Evolutionary conservation across 2,888 invertebrate species (phyloP).

Genomic region (Asteroscopus sphinx): DNA sequence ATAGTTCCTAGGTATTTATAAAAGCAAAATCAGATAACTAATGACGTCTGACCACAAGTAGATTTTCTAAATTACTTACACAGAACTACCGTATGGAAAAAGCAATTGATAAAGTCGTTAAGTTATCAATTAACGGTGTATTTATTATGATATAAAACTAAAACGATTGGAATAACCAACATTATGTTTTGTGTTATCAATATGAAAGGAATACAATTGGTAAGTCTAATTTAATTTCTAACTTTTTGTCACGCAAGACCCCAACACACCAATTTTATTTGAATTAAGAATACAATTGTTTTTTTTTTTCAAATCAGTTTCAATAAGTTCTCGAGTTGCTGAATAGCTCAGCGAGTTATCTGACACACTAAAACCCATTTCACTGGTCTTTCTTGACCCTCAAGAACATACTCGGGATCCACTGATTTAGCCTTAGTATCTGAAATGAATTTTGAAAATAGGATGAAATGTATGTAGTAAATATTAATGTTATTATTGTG

Average conservation of each 20-base stretch:
- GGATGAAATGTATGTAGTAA: too few species aligned
- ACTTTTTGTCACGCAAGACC: neutral
- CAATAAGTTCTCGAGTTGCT: too few species aligned
- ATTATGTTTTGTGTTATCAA: constrained; percentile 37
- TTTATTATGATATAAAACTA: constrained; percentile 41
- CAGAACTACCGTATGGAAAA: constrained; percentile 23
- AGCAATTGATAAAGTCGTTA: constrained; percentile 44
- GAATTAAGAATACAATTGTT: too few species aligned
- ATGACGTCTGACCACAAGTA: constrained; percentile 41
- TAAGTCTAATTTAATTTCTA: constrained; percentile 24
- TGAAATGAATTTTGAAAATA: too few species aligned
- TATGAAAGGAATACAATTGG: constrained; percentile 42
- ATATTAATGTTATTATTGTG: too few species aligned
- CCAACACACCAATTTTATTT: too few species aligned
- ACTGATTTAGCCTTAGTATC: too few species aligned
- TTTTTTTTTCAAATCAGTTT: too few species aligned
- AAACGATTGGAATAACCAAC: constrained; percentile 11
- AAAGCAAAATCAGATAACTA: neutral
- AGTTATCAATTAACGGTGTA: constrained; percentile 24
- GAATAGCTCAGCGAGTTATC: too few species aligned
- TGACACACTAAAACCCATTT: too few species aligned
- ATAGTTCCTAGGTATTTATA: neutral
- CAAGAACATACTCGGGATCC: too few species aligned
- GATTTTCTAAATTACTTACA: constrained; percentile 34
- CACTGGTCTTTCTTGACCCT: too few species aligned